phyloP scores from a whole-genome alignment of 2,113 vertebrate genomes.

The Platysternon megacephalum region DNA sequence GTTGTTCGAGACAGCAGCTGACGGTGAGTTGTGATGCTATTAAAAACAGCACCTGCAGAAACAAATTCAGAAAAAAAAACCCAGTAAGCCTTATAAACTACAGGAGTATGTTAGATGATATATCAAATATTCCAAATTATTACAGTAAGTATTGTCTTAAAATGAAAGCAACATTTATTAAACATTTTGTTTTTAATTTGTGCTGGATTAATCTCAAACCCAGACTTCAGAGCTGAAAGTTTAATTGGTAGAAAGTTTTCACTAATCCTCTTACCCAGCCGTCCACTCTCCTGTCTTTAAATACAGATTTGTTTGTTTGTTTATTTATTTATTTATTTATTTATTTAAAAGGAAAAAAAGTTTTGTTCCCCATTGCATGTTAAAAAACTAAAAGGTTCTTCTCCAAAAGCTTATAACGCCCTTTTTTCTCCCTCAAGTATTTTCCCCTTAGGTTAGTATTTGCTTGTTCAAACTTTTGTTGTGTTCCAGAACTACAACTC shows the following conservation, averaged over 20 bases:
- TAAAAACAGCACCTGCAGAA: background rate
- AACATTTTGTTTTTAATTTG: constrained; percentile 17
- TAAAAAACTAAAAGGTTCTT: constrained; percentile 3
- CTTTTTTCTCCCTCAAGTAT: constrained; percentile 42
- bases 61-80: background rate
- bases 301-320: constrained; percentile 9
- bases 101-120: background rate
- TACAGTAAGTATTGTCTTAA: background rate
- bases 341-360: background rate
- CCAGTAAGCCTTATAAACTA: background rate
- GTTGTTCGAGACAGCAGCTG: constrained; percentile 22
- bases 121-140: constrained; percentile 8
- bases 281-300: constrained; percentile 8
- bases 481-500: constrained; percentile 14
- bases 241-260: background rate
- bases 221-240: constrained; percentile 33
- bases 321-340: background rate
- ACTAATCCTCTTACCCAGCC: constrained; percentile 34
- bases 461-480: constrained; percentile 32
- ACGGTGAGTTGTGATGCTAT: rapidly evolving
- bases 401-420: constrained; percentile 46
- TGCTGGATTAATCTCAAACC: constrained; percentile 22
- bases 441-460: constrained; percentile 43
- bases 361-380: constrained; percentile 25
- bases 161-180: constrained; percentile 19